Base-by-base conservation (phyloP, 2,113 vertebrate genomes). In the Petrocephalus zakoni region DNA sequence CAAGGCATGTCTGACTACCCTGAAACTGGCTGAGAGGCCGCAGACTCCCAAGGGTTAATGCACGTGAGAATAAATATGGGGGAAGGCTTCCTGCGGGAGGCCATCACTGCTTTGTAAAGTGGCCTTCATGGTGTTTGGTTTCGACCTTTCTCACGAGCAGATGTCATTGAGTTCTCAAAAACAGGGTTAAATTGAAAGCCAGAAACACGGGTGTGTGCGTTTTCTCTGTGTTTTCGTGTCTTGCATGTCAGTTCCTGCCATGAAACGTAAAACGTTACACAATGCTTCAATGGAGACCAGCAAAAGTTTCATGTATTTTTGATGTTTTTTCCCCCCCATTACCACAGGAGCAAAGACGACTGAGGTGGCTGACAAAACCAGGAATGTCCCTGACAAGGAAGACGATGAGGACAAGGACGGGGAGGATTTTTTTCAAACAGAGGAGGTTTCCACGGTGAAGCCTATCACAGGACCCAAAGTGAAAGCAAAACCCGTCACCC, bases 351-450 rank as follows among this genome's bases (percentile, higher is more conserved):
- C 94, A 88, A 96, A 94, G 81, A 89, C 92, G 55, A 87, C 91
- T 0, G 93, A 91, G 84, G 42, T 92, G 0, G 0, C 88, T 5
- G 94, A 96, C 72, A 91, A 89, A 87, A 37, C 91, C 81, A 93
- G 92, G 91, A 95, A 94, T 0, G 2, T 89, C 47, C 92, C 93
- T 42, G 92, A 93, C 7, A 91, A 92, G 58, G 90, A 92, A 25
- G 89, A 90, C 7, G 91, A 93, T 5, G 90, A 94, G 11, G 93
- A 93, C 64, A 92, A 90, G n/a, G 95, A 94, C 10, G 81, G 52
- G 0, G 55, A 94, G 0, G 95, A 97, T 95, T 97, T 97, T 91
- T 97, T 97, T 88, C 92, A 91, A 91, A 95, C 95, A 58, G 95
- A 96, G 21, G 92, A 78, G 21, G 49, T 55, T 13, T 68, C 90